Conservation (phyloP, 1,140 invertebrate species). For the silkworm (Bombyx mori) region ASM3026992v2 NC_085117.1:10518501-10519000, state of each 20-base stretch:
- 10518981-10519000: no score
- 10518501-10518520: conserved; percentile 59
- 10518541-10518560: conserved; percentile 80
- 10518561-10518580: conserved; percentile 81
- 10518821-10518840: conserved; percentile 60
- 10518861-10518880: conserved; percentile 58
- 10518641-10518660: conserved; percentile 24
- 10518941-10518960: no score
- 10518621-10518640: conserved; percentile 22
- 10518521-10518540: conserved; percentile 74
- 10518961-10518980: no score
- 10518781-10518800: conserved; percentile 52
- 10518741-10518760: conserved; percentile 30
- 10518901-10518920: conserved; percentile 70
- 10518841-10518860: conserved; percentile 55
- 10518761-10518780: conserved; percentile 29
- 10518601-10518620: conserved; percentile 41
- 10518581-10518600: conserved; percentile 52
- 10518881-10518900: conserved; percentile 63
- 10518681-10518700: conserved; percentile 66
- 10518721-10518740: conserved; percentile 32
- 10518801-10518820: conserved; percentile 58
- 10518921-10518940: conserved; percentile 54
- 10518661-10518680: conserved; percentile 61
- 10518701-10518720: conserved; percentile 53